Percentiles rank a stretch among this genome's conserved stretches.
phyloP scores from a whole-genome alignment of 2,888 invertebrate genomes.

The Lasioglossum marginatum region DNA sequence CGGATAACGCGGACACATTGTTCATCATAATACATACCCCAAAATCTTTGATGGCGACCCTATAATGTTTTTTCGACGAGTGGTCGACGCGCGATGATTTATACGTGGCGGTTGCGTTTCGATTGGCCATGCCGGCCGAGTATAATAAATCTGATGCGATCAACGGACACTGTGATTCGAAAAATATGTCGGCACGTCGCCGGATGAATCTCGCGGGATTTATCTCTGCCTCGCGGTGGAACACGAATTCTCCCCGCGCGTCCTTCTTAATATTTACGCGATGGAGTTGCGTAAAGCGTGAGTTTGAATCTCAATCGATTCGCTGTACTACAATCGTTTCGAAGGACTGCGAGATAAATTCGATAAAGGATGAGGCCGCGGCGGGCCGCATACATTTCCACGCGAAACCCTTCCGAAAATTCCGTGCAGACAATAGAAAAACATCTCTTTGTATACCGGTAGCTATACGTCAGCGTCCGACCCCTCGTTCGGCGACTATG shows the following conservation, averaged over 20 bases:
- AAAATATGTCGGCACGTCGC: slow-evolving; percentile 24
- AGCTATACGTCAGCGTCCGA: neutral
- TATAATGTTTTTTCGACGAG: slow-evolving; percentile 16
- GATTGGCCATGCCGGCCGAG: slow-evolving; percentile 3
- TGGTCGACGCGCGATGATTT: slow-evolving; percentile 26
- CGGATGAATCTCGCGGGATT: neutral
- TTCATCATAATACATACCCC: slow-evolving; percentile 10
- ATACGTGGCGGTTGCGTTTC: slow-evolving; percentile 4
- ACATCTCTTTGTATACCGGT: neutral
- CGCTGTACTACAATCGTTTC: neutral
- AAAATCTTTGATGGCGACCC: neutral
- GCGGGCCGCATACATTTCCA: neutral
- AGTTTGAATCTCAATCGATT: slow-evolving; percentile 5
- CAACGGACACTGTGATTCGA: slow-evolving; percentile 22
- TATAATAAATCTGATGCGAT: slow-evolving; percentile 47
- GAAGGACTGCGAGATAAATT: neutral
- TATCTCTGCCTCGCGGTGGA: neutral
- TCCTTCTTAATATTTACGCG: slow-evolving; percentile 8
- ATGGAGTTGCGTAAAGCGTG: neutral
- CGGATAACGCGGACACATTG: neutral
- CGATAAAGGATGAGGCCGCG: neutral
- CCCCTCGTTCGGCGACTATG: neutral
- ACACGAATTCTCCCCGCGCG: neutral
- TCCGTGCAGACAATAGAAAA: neutral
- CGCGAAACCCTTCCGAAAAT: neutral